Percentiles rank a stretch among this genome's conserved stretches.
phyloP scores from a whole-genome alignment of 1,140 invertebrate genomes.

The Zaprionus gabonicus region DNA sequence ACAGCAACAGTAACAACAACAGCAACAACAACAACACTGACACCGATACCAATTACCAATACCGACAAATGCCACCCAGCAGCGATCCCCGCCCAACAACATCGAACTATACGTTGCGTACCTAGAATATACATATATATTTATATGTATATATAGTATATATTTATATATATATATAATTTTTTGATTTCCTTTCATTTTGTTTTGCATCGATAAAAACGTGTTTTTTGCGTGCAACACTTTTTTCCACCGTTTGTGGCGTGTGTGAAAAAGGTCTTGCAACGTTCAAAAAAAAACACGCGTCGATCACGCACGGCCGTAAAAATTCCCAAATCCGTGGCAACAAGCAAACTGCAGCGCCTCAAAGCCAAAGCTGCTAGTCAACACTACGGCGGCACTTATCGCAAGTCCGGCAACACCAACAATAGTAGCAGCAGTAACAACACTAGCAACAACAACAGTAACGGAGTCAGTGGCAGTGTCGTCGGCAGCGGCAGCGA shows the following conservation, averaged over 20 bases:
- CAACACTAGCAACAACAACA: constrained; percentile 23
- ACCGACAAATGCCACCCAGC: not conserved
- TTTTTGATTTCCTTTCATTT: constrained; percentile 62
- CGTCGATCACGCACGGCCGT: constrained; percentile 65
- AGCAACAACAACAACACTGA: constrained; percentile 26
- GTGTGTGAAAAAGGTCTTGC: constrained; percentile 62
- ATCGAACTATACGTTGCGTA: constrained; percentile 17
- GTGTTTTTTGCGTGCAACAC: constrained; percentile 69
- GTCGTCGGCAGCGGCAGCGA: constrained; percentile 38
- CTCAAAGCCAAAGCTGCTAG: constrained; percentile 82
- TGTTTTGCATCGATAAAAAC: constrained; percentile 52
- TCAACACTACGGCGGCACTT: constrained; percentile 71
- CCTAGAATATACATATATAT: constrained; percentile 9
- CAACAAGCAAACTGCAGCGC: constrained; percentile 79
- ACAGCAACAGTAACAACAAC: constrained; percentile 17
- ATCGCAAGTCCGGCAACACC: constrained; percentile 63
- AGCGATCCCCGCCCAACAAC: not conserved
- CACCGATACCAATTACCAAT: not conserved
- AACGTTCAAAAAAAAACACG: constrained; percentile 58
- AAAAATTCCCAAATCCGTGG: constrained; percentile 81
- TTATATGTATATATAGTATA: constrained; percentile 11
- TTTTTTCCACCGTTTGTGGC: constrained; percentile 52
- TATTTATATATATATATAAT: constrained; percentile 25
- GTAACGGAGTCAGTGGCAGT: constrained; percentile 10
- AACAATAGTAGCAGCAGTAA: constrained; percentile 23